Evolutionary conservation across 92 coral and sea anemone species (phyloP), one percentile per base, ranked within the genome.

Genomic region (Ricordea florida): DNA sequence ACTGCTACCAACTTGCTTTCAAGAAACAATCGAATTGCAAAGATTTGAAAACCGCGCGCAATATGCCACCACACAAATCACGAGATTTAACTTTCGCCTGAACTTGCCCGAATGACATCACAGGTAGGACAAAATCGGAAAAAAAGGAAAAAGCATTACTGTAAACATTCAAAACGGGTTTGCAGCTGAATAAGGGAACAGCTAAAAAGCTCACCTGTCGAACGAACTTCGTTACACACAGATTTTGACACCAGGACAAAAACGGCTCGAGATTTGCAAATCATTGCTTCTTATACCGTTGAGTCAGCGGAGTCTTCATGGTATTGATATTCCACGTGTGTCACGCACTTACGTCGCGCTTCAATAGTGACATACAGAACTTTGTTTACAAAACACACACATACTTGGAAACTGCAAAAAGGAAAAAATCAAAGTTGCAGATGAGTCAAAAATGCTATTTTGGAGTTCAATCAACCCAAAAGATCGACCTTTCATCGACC

Each of bases 21-120:
- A 18, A 0, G 28, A 23, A 5, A n/a, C 50, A 18, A 7, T 27
- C 18, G 0, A 33, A 51, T 72, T 50, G 61, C 16, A 82, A 74
- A 40, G 47, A 45, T 90, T 91, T 84, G 93, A 91, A 91, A 72
- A 51, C 36, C 90, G 93, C 97, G 97, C 97, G 93, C 85, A 91
- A 88, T 57, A 24, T 29, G 62, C 69, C 59, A 63, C 87, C 89
- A 79, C 44, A 43, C 79, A 66, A 46, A 64, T 27, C 60, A 5
- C 40, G 34, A 56, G 52, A 21, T 43, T 2, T 37, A 33, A 36
- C 10, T 46, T 79, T 58, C 17, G 93, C 81, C 87, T 73, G 46
- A 71, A 74, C 97, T 88, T 87, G 97, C 88, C 97, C 93, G 29
- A 20, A 42, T 74, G 78, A 79, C 87, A 62, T 66, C 88, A 83